Conservation (phyloP, 1,140 invertebrate genomes). For the Maniola jurtina region DNA sequence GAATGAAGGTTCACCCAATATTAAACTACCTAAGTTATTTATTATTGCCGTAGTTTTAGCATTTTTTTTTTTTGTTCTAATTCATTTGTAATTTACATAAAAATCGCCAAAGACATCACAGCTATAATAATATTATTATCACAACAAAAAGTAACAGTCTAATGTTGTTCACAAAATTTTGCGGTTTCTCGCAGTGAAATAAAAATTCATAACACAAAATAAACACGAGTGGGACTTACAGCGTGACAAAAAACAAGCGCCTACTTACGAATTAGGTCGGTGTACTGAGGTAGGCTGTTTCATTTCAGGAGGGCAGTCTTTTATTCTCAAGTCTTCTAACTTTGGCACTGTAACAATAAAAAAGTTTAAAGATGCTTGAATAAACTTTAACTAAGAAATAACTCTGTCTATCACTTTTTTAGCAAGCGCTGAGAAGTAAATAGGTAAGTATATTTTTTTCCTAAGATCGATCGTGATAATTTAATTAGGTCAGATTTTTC, state of each 20-base stretch:
- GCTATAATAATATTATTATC: no score
- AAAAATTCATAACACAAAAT: constrained; percentile 19
- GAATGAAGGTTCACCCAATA: no score
- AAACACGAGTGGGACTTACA: constrained; percentile 20
- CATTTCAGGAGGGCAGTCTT: constrained; percentile 79
- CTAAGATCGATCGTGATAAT: no score
- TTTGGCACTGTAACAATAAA: constrained; percentile 75
- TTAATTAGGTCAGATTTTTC: no score
- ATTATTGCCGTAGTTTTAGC: no score
- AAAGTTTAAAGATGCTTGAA: neutral
- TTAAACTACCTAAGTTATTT: no score
- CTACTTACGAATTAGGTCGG: constrained; percentile 80
- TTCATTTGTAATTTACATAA: no score
- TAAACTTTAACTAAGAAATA: neutral
- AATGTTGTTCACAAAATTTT: constrained; percentile 13
- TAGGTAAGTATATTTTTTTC: no score
- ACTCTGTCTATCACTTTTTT: neutral
- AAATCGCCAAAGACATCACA: no score
- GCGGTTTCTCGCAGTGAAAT: constrained; percentile 19
- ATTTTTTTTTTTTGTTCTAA: no score
- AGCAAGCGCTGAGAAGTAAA: neutral
- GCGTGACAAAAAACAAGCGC: constrained; percentile 26
- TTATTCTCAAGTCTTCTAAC: constrained; percentile 79
- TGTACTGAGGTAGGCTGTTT: constrained; percentile 82
- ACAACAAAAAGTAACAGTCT: no score